Percentiles rank a stretch among this genome's conserved stretches.
Conservation (phyloP, 2,888 invertebrate genomes). For the Mylabris sibirica region DNA sequence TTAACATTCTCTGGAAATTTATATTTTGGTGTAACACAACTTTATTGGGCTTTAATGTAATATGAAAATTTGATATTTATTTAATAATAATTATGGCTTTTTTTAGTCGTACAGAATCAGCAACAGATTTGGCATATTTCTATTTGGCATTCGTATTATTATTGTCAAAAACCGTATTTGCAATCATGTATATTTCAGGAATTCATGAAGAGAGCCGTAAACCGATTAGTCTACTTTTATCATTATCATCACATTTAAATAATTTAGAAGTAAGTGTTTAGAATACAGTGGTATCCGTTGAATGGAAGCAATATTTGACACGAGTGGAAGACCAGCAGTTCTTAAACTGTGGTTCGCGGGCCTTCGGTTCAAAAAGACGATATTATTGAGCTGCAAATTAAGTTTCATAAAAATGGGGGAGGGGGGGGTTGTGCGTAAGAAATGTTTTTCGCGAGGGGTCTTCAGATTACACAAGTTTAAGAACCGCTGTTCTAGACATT, state of each 20-base stretch:
- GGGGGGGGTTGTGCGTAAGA: too few species aligned
- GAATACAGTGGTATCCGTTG: background rate
- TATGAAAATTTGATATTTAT: background rate
- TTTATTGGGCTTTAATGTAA: slow-evolving; percentile 72
- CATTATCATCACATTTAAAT: slow-evolving; percentile 69
- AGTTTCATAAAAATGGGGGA: too few species aligned
- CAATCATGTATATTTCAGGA: slow-evolving; percentile 52
- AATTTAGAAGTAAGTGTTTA: slow-evolving; percentile 66
- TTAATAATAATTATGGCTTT: background rate
- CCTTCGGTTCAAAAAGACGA: too few species aligned
- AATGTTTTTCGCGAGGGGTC: too few species aligned
- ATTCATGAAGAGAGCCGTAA: slow-evolving; percentile 54
- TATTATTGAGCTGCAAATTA: too few species aligned
- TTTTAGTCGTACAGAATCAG: slow-evolving; percentile 60
- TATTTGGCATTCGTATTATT: slow-evolving; percentile 56
- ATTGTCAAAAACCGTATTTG: slow-evolving; percentile 49
- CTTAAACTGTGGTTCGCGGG: too few species aligned
- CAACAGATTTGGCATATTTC: slow-evolving; percentile 56
- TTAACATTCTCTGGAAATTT: slow-evolving; percentile 73
- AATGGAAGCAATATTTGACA: too few species aligned
- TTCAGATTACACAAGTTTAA: too few species aligned
- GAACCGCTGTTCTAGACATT: too few species aligned
- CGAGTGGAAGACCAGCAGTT: too few species aligned
- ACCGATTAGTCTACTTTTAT: slow-evolving; percentile 63
- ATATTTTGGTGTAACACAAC: slow-evolving; percentile 74